Conservation (phyloP, 2,113 vertebrate genomes). For the Oceanites oceanicus region DNA sequence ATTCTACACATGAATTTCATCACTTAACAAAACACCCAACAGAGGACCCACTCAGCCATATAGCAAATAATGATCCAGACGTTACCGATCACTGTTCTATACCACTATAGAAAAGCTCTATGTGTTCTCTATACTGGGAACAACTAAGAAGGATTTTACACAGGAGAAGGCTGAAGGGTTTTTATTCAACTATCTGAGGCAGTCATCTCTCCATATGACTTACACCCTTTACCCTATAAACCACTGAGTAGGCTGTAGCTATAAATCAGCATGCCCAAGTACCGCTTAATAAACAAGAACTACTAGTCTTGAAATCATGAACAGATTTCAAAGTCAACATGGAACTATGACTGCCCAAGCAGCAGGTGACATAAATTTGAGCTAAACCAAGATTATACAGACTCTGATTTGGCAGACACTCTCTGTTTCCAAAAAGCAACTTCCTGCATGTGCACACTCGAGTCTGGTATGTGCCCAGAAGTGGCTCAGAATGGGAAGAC, state of each 20-base stretch:
- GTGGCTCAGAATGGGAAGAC: background rate
- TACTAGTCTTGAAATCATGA: background rate
- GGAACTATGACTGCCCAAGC: background rate
- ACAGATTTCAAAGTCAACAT: background rate
- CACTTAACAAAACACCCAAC: background rate
- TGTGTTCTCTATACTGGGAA: background rate
- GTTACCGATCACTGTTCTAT: background rate
- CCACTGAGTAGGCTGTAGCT: background rate
- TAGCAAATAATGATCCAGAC: background rate
- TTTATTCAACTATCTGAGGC: background rate
- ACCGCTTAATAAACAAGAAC: background rate
- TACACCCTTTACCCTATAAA: background rate
- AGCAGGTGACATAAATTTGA: background rate
- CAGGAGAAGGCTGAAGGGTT: background rate
- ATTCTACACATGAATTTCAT: background rate
- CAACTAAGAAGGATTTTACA: background rate
- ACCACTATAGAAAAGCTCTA: too few species aligned
- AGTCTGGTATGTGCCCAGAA: background rate
- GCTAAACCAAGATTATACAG: background rate
- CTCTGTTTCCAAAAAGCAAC: background rate
- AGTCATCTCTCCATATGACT: background rate
- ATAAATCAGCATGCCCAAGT: background rate
- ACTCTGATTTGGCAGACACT: background rate
- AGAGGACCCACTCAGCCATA: background rate
- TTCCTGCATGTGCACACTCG: background rate